Evolutionary conservation across 2,113 vertebrate genomes (phyloP).

Genomic region (Ciconia boyciana): DNA sequence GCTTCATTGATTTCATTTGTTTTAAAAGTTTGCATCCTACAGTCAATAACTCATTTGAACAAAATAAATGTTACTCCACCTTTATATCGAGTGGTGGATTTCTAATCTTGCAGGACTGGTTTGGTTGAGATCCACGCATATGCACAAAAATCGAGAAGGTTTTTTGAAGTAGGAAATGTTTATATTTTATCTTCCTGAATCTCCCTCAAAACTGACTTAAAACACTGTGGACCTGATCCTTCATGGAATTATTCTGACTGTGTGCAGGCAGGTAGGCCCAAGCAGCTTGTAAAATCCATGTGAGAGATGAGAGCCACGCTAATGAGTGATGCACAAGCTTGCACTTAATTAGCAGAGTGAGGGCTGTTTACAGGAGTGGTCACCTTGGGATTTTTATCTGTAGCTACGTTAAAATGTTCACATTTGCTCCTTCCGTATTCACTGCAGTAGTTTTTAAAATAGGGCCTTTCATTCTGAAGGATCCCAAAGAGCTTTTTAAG

Average conservation of each 20-base stretch:
- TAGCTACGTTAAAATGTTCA: background rate
- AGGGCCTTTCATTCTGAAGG: constrained; percentile 44
- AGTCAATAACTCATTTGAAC: background rate
- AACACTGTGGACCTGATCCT: background rate
- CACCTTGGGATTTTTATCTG: background rate
- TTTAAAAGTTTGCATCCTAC: background rate
- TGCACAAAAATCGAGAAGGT: background rate
- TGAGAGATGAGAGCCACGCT: background rate
- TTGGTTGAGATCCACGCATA: background rate
- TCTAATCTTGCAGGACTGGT: background rate
- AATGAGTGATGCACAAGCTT: background rate
- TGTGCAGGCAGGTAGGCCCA: background rate
- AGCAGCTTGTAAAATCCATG: background rate
- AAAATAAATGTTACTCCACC: background rate
- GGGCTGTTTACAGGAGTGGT: background rate
- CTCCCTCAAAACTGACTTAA: background rate
- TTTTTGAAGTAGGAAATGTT: background rate
- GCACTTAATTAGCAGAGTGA: background rate
- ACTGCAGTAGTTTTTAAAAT: background rate
- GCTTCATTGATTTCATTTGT: background rate
- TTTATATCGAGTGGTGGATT: background rate
- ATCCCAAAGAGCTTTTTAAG: constrained; percentile 40
- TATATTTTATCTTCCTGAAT: background rate
- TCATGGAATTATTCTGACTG: background rate
- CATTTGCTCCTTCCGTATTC: background rate